A percentile compares a stretch with the other conserved stretches of the same genome.
Conservation (phyloP, 2,888 invertebrate species). For the Xestia c-nigrum region DNA sequence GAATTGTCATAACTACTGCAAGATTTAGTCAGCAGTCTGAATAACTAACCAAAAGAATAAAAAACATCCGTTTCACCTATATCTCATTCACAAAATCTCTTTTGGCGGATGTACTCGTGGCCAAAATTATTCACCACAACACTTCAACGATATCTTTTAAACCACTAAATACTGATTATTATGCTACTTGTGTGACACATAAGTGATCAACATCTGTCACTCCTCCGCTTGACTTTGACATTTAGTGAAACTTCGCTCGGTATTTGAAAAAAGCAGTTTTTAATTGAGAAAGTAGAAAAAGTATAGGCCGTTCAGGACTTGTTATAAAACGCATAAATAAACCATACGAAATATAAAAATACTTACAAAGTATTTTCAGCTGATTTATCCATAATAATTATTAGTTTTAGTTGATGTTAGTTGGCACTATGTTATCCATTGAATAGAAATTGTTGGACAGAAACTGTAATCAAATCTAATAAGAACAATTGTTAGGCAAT, state of each 20-base stretch:
- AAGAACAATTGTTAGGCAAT: neutral
- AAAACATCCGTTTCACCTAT: neutral
- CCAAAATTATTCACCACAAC: slow-evolving; percentile 41
- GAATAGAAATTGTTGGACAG: neutral
- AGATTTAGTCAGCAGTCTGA: neutral
- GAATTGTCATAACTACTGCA: neutral
- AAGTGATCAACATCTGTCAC: slow-evolving; percentile 42
- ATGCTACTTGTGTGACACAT: slow-evolving; percentile 38
- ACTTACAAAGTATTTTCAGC: neutral
- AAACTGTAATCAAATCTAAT: neutral
- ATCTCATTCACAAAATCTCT: slow-evolving; percentile 8
- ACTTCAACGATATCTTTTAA: slow-evolving; percentile 1
- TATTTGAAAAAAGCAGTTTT: slow-evolving; percentile 47
- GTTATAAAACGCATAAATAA: neutral
- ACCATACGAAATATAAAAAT: too few relatives aligned
- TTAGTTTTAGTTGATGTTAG: too few relatives aligned
- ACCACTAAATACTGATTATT: slow-evolving; percentile 20
- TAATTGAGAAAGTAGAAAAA: slow-evolving; percentile 23
- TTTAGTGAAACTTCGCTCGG: slow-evolving; percentile 48
- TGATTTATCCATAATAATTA: neutral
- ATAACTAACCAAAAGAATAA: neutral
- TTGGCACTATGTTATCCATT: neutral
- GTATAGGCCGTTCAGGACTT: neutral
- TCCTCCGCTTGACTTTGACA: slow-evolving; percentile 20
- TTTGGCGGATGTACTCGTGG: slow-evolving; percentile 6